Base-by-base conservation (phyloP, 2,113 vertebrate genomes). In the Tragulus kanchil region DNA sequence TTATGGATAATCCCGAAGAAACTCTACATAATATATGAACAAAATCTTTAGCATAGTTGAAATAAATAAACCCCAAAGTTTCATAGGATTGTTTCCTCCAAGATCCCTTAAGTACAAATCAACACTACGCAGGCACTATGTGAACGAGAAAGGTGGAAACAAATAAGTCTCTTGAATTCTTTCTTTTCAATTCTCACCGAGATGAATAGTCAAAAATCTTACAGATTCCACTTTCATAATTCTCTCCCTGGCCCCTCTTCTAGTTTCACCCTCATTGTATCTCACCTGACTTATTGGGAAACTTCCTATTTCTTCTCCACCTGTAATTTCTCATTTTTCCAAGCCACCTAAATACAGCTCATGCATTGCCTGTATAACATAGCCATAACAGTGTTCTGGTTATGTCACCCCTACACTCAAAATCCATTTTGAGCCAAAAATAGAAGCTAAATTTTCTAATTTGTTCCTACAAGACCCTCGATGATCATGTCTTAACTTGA, bases 11-110 rank as follows among this genome's bases (percentile, higher is more conserved):
- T 48, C n/a, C 48, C 26, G 28, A 81, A 87, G 28, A 88, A 42
- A 42, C 10, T 14, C 17, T 52, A 36, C 42, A 2, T 31, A 82
- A 82, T 73, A 45, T 19, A 59, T 83, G 12, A 73, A 85, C 13
- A 90, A 45, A 86, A 83, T 52, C 15, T 8, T 93, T 90, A 77
- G 11, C 11, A 73, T 56, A 67, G 23, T 78, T 48, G 93, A 9
- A 56, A 75, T 64, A 95, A 94, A 87, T 73, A 85, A 69, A 85
- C 26, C 54, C 48, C 52, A 45, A 87, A 87, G 2, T 50, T 92
- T 56, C 78, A 75, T 8, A 28, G 6, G 13, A 6, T 75, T 85
- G 4, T 65, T 81, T 75, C 42, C 52, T 86, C 58, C 82, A n/a
- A 48, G 58, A 36, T 45, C 36, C 19, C 58, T 67, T 23, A 77